These are phyloP conservation scores for Melitaea athalia DNA, from an alignment of 2,888 invertebrate genomes.

Conservation along the genomic window DNA sequence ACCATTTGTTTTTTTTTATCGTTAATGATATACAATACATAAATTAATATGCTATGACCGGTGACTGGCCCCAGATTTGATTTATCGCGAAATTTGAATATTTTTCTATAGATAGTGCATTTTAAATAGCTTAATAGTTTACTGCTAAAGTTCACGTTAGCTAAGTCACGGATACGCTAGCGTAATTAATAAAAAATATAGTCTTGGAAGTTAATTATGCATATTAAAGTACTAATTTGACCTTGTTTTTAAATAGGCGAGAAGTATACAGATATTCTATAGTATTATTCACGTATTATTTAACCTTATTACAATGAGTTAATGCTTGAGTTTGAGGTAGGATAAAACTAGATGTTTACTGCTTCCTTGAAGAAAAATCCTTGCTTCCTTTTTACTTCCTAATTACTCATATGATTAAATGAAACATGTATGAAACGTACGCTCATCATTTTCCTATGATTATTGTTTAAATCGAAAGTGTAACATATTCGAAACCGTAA, in stretches of 20 bases:
- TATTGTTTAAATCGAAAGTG: background rate
- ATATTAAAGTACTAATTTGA: background rate
- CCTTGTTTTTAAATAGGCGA: conserved; percentile 5
- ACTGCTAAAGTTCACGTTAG: background rate
- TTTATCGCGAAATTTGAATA: too few relatives aligned
- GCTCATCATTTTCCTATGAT: background rate
- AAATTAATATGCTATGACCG: too few relatives aligned
- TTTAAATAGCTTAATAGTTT: background rate
- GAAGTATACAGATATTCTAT: background rate
- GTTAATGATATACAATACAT: too few relatives aligned
- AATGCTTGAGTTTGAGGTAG: background rate
- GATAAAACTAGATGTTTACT: background rate
- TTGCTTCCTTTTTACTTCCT: conserved; percentile 9
- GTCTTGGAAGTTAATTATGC: background rate
- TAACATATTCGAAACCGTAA: background rate
- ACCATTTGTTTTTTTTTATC: too few relatives aligned
- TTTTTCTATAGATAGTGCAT: too few relatives aligned
- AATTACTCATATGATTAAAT: conserved; percentile 1
- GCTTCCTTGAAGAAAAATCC: background rate
- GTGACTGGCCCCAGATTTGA: too few relatives aligned
- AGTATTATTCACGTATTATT: conserved; percentile 4
- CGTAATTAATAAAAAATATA: background rate
- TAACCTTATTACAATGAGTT: conserved; percentile 4
- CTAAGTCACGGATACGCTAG: background rate
- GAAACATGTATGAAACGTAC: background rate